Evolutionary conservation across 2,797 vertebrate species (phyloP), one percentile per base, ranked within the genome.

Genomic region (Pipistrellus pygmaeus): DNA sequence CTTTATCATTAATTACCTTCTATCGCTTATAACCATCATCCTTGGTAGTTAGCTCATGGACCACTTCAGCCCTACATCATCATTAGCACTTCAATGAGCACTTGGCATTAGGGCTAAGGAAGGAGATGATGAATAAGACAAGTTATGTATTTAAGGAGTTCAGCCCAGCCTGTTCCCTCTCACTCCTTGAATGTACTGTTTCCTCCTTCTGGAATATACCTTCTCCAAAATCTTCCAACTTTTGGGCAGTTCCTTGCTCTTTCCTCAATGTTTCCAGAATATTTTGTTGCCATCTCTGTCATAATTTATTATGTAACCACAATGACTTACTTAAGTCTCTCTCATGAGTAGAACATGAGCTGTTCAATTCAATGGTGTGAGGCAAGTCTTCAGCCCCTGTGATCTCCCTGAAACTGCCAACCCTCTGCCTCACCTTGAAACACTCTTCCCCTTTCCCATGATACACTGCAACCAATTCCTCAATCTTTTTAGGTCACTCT

Each of bases 281-380:
- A 46, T 35, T 73, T 78, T 32, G 30, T 46, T 78, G 38, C 38
- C 13, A 53, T 76, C 17, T 69, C 51, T 83, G 30, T 85, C 62
- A 41, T 80, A 76, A 84, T 66, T 93, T 68, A 75, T 25, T 87
- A 80, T 4, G 27, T 64, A 84, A 91, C n/a, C 66, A 72, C 64
- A 73, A 23, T 60, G 48, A 38, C 53, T 66, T 85, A 62, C 12
- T 53, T 86, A 38, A 17, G 32, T 35, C 62, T 68, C 87, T 60
- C 44, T 90, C 48, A n/a, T 75, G 76, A 13, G 17, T 15, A 23
- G 48, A 38, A 48, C 41, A 17, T 55, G 76, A 85, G 38, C 69
- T 72, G 7, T 60, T 46, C 51, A 32, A 13, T 2, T 55, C 73
- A 27, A 8, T 23, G 55, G 21, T 88, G 35, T 46, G 44, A 62